A percentile compares a stretch with the other conserved stretches of the same genome.
These are phyloP conservation scores for Acrocephalus arundinaceus DNA, from an alignment of 2,113 vertebrate genomes.

Conservation along the genomic window DNA sequence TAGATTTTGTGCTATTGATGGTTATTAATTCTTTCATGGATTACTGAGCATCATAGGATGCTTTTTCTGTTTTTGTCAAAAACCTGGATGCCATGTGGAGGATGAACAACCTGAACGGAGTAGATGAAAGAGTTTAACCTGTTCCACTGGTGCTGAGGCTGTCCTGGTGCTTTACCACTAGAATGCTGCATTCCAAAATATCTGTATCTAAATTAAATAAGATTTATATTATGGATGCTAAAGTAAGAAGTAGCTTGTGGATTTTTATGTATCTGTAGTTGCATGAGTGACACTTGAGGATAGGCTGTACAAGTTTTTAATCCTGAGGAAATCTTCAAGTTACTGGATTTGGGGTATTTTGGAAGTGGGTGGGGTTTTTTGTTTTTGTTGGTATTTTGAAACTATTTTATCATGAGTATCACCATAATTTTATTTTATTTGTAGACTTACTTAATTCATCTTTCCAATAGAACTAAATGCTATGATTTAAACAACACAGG, in stretches of 20 bases:
- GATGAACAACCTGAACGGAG: background rate
- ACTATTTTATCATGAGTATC: background rate
- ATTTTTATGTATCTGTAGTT: background rate
- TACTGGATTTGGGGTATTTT: background rate
- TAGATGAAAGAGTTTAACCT: background rate
- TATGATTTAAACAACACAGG: background rate
- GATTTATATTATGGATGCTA: background rate
- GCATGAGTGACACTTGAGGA: background rate
- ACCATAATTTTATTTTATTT: background rate
- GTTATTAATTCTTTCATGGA: background rate
- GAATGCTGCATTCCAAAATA: background rate
- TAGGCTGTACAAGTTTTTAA: background rate
- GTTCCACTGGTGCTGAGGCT: background rate
- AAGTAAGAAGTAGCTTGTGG: background rate
- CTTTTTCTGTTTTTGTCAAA: background rate
- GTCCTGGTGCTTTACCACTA: background rate
- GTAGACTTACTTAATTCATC: background rate
- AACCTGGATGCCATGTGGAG: fast-evolving
- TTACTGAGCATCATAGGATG: background rate
- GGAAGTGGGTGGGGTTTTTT: too few relatives aligned
- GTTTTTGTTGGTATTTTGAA: background rate
- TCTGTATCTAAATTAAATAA: background rate
- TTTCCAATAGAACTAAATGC: background rate
- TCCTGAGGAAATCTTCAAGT: background rate
- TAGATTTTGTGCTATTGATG: background rate